phyloP scores from a whole-genome alignment of 1,140 invertebrate genomes.

The Antheraea mylitta region DNA sequence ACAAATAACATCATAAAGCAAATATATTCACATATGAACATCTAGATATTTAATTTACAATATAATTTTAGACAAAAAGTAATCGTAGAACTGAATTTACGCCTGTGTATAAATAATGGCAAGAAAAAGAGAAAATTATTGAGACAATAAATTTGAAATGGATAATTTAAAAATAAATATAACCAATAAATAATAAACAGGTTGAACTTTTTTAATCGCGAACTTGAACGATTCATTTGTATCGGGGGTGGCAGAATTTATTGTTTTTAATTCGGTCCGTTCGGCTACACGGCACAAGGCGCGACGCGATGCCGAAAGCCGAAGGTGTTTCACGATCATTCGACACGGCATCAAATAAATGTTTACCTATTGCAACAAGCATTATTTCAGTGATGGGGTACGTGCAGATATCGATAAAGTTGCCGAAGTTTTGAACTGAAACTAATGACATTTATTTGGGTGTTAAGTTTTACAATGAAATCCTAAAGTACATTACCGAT shows the following conservation, averaged over 20 bases:
- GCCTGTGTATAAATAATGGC: background rate
- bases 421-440: too few species aligned
- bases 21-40: too few species aligned
- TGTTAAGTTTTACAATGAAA: too few species aligned
- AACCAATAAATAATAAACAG: conserved; percentile 44
- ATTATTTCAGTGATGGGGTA: conserved; percentile 9
- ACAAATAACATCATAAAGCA: too few species aligned
- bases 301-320: conserved; percentile 21
- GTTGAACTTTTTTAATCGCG: conserved; percentile 55
- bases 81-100: background rate
- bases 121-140: background rate
- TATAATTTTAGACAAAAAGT: too few species aligned
- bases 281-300: conserved; percentile 17
- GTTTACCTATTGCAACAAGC: conserved; percentile 31
- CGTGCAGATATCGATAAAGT: conserved; percentile 12
- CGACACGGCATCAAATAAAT: conserved; percentile 41
- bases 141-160: background rate
- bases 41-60: too few species aligned
- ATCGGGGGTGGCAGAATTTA: conserved; percentile 37
- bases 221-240: conserved; percentile 23
- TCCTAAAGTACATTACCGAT: too few species aligned
- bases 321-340: conserved; percentile 35
- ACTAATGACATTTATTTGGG: too few species aligned
- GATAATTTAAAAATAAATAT: conserved; percentile 22
- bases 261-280: conserved; percentile 53